phyloP scores from a whole-genome alignment of 2,113 vertebrate genomes.

The Aphelocoma coerulescens region DNA sequence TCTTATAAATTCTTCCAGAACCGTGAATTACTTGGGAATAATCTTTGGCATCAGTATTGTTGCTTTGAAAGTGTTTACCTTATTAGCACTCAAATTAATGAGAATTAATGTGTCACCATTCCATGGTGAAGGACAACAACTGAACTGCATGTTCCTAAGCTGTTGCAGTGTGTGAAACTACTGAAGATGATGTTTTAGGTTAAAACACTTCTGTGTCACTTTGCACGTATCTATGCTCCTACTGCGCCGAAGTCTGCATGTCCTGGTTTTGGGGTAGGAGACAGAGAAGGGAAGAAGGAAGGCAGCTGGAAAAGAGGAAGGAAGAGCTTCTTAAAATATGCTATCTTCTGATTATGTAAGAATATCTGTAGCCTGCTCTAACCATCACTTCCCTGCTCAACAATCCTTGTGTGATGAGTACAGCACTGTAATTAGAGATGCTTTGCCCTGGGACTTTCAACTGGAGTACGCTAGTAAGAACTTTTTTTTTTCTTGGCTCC shows the following conservation, averaged over 20 bases:
- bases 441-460: not conserved
- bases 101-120: not conserved
- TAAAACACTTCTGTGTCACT: not conserved
- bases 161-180: not conserved
- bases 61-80: not conserved
- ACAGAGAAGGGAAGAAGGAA: not conserved
- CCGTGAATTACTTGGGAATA: not conserved
- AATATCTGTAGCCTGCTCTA: slow-evolving; percentile 9
- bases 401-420: not conserved
- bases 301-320: slow-evolving; percentile 11
- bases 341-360: slow-evolving; percentile 20
- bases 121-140: not conserved
- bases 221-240: not conserved
- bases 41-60: not conserved
- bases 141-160: not conserved
- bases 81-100: not conserved
- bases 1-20: not conserved
- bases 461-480: not conserved
- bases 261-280: not conserved
- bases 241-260: not conserved
- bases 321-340: slow-evolving; percentile 26
- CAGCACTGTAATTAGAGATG: slow-evolving; percentile 12
- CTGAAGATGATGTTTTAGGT: not conserved
- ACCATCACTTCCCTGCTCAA: slow-evolving; percentile 12
- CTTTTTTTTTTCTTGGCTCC: not conserved